Evolutionary conservation across 2,888 invertebrate genomes (phyloP), one percentile per base, ranked within the genome.

Genomic region (Acheta domesticus): DNA sequence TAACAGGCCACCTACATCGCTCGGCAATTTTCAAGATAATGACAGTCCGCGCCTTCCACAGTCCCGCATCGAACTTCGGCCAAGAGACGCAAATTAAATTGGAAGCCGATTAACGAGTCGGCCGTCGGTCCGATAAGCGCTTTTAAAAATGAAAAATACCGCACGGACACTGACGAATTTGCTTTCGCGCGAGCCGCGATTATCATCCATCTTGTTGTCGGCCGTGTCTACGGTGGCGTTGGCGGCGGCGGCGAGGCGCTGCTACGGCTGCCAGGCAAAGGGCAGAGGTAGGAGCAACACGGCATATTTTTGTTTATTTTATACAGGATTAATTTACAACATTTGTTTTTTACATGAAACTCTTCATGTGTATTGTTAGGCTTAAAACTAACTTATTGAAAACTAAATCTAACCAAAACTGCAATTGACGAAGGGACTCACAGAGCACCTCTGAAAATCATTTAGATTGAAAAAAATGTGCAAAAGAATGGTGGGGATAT

Each of bases 171-270:
- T 62, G 62, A 62, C 62, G 62, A 62, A 62, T 62, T 62, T 62
- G 62, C 62, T 62, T 62, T 62, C 62, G 62, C 62, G 62, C 62
- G 62, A n/a, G n/a, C 62, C 62, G n/a, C 62, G 62, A 62, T 62
- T 62, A 62, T 62, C 62, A 62, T 62, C 62, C 62, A 62, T 62
- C 62, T 62, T 62, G 62, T 62, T 62, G 62, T 62, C 62, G 62
- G n/a, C 62, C 62, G 16, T 62, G 62, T 62, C 62, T 36, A 36
- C 36, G 62, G 62, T n/a, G n/a, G 16, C 16, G 62, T 62, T 11
- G 62, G 62, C 11, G 36, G 62, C 1, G 62, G 62, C 14, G 62
- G n/a, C 62, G 8, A 62, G 62, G 16, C 3, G 62, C 62, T 14
- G n/a, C 62, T n/a, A 62, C n/a, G 14, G 16, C 62, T 36, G 36